Evolutionary conservation across 2,888 invertebrate genomes (phyloP), one percentile per base, ranked within the genome.

Genomic region (Nemotelus pantherinus): DNA sequence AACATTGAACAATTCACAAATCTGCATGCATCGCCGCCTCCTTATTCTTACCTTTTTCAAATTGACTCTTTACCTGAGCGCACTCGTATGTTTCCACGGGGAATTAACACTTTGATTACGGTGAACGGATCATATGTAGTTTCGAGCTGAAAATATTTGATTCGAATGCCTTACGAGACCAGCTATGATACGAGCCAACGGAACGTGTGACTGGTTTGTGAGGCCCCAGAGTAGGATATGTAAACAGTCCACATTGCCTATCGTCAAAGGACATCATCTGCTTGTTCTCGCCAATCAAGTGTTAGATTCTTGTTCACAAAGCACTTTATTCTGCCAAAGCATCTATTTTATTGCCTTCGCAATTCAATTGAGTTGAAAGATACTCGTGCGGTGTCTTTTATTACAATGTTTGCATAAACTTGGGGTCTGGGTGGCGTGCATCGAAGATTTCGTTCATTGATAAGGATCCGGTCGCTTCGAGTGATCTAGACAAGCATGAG

Each of bases 351-450:
- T 70, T 70, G 55, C 70, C 55, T 9, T 70, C 70, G 3, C 70
- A 70, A 70, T 70, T 70, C 53, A 70, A 70, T 70, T 70, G 70
- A 53, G 55, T 70, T 70, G 55, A 70, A 63, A 65, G 55, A 55
- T 55, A 55, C 55, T 43, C 47, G 70, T 43, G 70, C 55, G 53
- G 53, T 70, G 70, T 70, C 70, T 55, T 70, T 55, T 70, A 53
- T 70, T 70, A 55, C 9, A 70, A 70, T 70, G 70, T 70, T 70
- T 70, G 70, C 70, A 70, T 70, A 67, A 67, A 67, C 67, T 50
- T 41, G 47, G 55, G 70, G 70, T 43, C 41, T 70, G 70, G 70
- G 70, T 70, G 70, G 70, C 25, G 4, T 55, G 55, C 5, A 39
- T 9, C 6, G 55, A 55, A 70, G 70, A 70, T 70, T 55, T 70